These are phyloP conservation scores for Scaptomyza pallida DNA, from an alignment of 1,140 invertebrate genomes.

Conservation along the genomic window DNA sequence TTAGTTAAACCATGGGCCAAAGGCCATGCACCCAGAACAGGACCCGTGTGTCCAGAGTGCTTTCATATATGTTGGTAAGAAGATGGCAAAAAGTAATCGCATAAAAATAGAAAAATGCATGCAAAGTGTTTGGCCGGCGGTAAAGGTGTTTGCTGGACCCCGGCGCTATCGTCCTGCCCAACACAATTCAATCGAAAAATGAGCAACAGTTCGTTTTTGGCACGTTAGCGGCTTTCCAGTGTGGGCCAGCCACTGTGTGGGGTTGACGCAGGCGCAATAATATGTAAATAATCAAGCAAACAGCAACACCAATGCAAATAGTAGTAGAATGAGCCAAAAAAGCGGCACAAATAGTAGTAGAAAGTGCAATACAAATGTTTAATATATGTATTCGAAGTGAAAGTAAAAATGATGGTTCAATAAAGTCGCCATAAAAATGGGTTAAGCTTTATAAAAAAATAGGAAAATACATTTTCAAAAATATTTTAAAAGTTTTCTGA, in stretches of 20 bases:
- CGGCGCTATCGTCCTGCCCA: neutral
- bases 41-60: slow-evolving; percentile 44
- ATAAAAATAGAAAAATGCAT: slow-evolving; percentile 49
- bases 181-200: slow-evolving; percentile 7
- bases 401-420: too few relatives aligned
- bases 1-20: slow-evolving; percentile 3
- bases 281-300: neutral
- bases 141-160: neutral
- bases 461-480: too few relatives aligned
- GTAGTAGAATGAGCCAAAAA: neutral
- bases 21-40: neutral
- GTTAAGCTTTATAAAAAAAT: too few relatives aligned
- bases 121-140: slow-evolving; percentile 47
- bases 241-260: neutral
- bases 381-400: too few relatives aligned
- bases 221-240: slow-evolving; percentile 46
- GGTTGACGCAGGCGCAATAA: slow-evolving; percentile 44
- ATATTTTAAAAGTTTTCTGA: too few relatives aligned
- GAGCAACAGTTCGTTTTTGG: slow-evolving; percentile 76
- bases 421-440: too few relatives aligned
- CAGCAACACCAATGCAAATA: slow-evolving; percentile 14
- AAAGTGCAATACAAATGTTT: too few relatives aligned
- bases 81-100: slow-evolving; percentile 31
- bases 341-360: neutral
- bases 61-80: slow-evolving; percentile 62